Evolutionary conservation across 2,113 vertebrate genomes (phyloP), one percentile per base, ranked within the genome.

Genomic region (Peromyscus maniculatus): DNA sequence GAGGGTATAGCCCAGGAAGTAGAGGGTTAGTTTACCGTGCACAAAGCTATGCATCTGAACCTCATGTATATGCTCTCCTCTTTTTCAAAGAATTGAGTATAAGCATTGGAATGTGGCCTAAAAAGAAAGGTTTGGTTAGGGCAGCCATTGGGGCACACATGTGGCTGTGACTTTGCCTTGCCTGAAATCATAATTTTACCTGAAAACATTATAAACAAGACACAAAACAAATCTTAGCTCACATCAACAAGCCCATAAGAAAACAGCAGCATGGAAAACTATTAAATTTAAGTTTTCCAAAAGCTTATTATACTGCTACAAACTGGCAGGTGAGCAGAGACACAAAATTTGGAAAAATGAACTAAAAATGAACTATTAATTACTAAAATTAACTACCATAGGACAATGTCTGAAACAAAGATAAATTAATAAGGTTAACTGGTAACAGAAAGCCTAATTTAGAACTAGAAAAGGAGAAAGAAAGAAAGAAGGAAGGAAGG

Each of bases 331-430:
- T 22, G 15, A 24, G 2, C 1, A 74, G 4, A 78, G 16, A 49
- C 26, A 57, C 2, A 88, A 93, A 66, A 64, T 39, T 87, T 24
- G 7, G 5, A 43, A 92, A 74, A 33, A 71, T 12, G 83, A 75
- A 19, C 22, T 74, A 72, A 77, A 86, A 24, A 9, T 94, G 36
- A 86, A 93, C 80, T 93, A 24, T 22, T 72, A 82, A 80, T 91
- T 57, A 71, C 59, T 88, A 91, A 92, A 87, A 83, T 6, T 64
- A 77, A 83, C 87, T 16, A 26, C 9, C 55, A 19, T 75, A 89
- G 19, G 33, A 9, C 43, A 39, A 36, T 55, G 49, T 64, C 71
- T 80, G 26, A 89, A 93, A 46, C 8, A 91, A 93, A 6, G 33
- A 46, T 69, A 57, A 95, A 62, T 55, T 91, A 86, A 75, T 55